Evolutionary conservation across 2,113 vertebrate species (phyloP), one percentile per base, ranked within the genome.

Genomic region (Solea solea): DNA sequence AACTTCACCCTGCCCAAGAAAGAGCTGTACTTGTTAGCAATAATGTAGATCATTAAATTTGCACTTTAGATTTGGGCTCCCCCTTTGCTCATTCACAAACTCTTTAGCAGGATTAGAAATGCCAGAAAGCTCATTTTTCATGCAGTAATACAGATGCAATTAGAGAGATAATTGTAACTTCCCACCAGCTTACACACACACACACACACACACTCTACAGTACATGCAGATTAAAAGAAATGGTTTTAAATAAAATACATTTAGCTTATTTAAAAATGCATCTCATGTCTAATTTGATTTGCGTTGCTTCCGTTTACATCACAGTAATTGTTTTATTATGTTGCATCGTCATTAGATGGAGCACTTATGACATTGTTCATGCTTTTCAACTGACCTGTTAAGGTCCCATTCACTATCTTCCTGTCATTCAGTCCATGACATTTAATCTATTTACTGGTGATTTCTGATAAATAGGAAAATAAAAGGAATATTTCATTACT

Each of bases 91-190:
- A 60, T 57, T 74, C 58, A 69, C 68, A 39, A 72, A 77, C 64
- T 66, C 81, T 70, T 72, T 45, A 58, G 64, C 69, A 52, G 81
- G 81, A 70, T 83, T 69, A 79, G 52, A 76, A 80, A 81, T 82
- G 76, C 76, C 75, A 80, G 75, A 82, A 84, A 83, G 75, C 85
- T 76, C 8, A 85, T 89, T 90, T 90, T 86, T 87, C 83, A 88
- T 84, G 85, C 87, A 74, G 72, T 80, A 84, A 89, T 70, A 78
- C 84, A 77, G 74, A 87, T 82, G 81, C 85, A 87, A 91, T 90
- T 86, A 88, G 78, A 83, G 78, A 81, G 83, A 86, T 88, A 89
- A 89, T 86, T 90, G 72, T 65, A 69, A 76, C 83, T 87, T 84
- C 84, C 81, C 74, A 84, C 85, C 79, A 79, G 83, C 88, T 87